phyloP scores from a whole-genome alignment of 2,888 invertebrate genomes.

The Toxonevra muliebris region DNA sequence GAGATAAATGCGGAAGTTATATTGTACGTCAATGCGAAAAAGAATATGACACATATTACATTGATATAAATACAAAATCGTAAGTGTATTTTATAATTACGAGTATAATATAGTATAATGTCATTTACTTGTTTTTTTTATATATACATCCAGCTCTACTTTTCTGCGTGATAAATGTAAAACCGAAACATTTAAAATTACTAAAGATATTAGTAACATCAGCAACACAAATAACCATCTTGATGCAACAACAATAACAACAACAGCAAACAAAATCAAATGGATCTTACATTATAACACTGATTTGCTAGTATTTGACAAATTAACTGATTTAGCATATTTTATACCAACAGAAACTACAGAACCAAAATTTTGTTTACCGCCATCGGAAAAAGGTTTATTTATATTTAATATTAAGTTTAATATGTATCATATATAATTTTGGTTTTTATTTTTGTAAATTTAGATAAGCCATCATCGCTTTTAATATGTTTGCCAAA shows the following conservation, averaged over 20 bases:
- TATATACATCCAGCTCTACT: slow-evolving; percentile 8
- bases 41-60: slow-evolving; percentile 80
- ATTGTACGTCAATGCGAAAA: slow-evolving; percentile 84
- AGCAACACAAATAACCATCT: neutral
- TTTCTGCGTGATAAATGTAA: slow-evolving; percentile 55
- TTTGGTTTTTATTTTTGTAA: neutral
- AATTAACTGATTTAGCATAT: slow-evolving; percentile 57
- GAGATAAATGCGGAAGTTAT: slow-evolving; percentile 81
- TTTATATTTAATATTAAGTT: no score
- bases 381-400: slow-evolving; percentile 86
- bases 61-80: slow-evolving; percentile 84
- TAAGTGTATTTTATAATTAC: slow-evolving; percentile 55
- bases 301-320: slow-evolving; percentile 48
- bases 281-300: slow-evolving; percentile 59
- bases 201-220: slow-evolving; percentile 40
- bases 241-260: neutral
- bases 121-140: slow-evolving; percentile 3
- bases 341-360: slow-evolving; percentile 56
- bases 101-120: slow-evolving; percentile 6
- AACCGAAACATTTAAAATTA: slow-evolving; percentile 75
- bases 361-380: slow-evolving; percentile 69
- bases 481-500: slow-evolving; percentile 62
- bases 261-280: slow-evolving; percentile 35
- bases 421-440: neutral
- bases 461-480: slow-evolving; percentile 57